These are phyloP conservation scores for Oryzaephilus surinamensis DNA, from an alignment of 1,140 invertebrate genomes.

Conservation along the genomic window DNA sequence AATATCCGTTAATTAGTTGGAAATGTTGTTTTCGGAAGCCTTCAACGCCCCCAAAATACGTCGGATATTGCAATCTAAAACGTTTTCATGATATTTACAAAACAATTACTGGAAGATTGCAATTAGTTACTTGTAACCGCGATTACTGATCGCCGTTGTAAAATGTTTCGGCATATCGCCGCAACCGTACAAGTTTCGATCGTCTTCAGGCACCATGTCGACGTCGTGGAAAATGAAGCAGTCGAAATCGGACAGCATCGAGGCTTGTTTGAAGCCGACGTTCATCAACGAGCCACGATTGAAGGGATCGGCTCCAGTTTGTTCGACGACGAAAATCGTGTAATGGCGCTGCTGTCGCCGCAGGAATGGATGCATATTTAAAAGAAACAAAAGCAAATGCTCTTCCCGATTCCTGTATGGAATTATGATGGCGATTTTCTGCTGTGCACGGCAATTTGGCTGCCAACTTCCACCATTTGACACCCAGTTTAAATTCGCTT, in stretches of 20 bases:
- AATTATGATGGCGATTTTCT: slow-evolving; percentile 80
- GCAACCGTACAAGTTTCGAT: slow-evolving; percentile 87
- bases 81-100: not conserved
- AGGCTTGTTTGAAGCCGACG: slow-evolving; percentile 82
- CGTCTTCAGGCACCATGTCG: slow-evolving; percentile 86
- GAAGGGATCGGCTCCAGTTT: slow-evolving; percentile 66
- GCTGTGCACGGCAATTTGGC: slow-evolving; percentile 56
- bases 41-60: slow-evolving; percentile 83
- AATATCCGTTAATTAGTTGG: slow-evolving; percentile 76
- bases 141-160: slow-evolving; percentile 86
- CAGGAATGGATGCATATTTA: slow-evolving; percentile 84
- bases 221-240: slow-evolving; percentile 97
- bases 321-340: slow-evolving; percentile 91
- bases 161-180: slow-evolving; percentile 85
- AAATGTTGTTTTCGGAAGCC: slow-evolving; percentile 76
- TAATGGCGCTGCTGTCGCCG: slow-evolving; percentile 87
- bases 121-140: slow-evolving; percentile 66
- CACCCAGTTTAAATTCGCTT: too few species aligned
- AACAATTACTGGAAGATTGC: too few species aligned
- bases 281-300: slow-evolving; percentile 93
- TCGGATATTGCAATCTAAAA: slow-evolving; percentile 72
- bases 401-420: slow-evolving; percentile 76
- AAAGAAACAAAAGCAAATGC: slow-evolving; percentile 73
- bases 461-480: slow-evolving; percentile 71
- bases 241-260: slow-evolving; percentile 64